phyloP scores from a whole-genome alignment of 1,140 invertebrate species.

The Popillia japonica region DNA sequence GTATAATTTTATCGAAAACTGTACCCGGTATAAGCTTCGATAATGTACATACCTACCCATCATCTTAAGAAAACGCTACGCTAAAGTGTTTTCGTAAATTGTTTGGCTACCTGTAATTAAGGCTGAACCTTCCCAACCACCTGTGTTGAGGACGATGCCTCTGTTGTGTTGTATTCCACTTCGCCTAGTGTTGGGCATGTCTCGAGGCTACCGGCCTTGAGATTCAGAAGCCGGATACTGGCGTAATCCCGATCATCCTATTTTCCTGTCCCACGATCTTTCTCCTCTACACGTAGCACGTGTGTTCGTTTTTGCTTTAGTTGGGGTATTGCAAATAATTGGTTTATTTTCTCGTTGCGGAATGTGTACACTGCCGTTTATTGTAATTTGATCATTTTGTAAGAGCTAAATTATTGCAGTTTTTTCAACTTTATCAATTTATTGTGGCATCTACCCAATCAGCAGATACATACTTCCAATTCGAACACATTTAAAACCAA shows the following conservation, averaged over 20 bases:
- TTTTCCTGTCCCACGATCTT: slow-evolving; percentile 17
- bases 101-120: slow-evolving; percentile 9
- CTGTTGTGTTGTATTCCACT: neutral
- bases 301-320: neutral
- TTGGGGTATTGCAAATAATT: neutral
- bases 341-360: too few relatives aligned
- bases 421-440: too few relatives aligned
- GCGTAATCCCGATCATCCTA: neutral
- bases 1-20: too few relatives aligned
- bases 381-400: too few relatives aligned
- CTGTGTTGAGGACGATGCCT: neutral
- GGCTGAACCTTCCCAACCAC: neutral
- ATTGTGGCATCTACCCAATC: too few relatives aligned
- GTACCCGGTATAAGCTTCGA: too few relatives aligned
- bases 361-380: too few relatives aligned
- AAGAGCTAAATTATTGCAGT: too few relatives aligned
- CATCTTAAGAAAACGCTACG: neutral
- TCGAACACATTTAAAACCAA: too few relatives aligned
- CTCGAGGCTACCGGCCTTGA: neutral
- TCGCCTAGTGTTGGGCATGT: neutral
- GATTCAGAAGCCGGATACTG: neutral
- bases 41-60: too few relatives aligned
- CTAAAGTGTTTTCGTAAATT: slow-evolving; percentile 19
- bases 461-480: too few relatives aligned
- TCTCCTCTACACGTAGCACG: neutral